Conservation (phyloP, 1,140 invertebrate genomes). For the Calliopsis andreniformis region DNA sequence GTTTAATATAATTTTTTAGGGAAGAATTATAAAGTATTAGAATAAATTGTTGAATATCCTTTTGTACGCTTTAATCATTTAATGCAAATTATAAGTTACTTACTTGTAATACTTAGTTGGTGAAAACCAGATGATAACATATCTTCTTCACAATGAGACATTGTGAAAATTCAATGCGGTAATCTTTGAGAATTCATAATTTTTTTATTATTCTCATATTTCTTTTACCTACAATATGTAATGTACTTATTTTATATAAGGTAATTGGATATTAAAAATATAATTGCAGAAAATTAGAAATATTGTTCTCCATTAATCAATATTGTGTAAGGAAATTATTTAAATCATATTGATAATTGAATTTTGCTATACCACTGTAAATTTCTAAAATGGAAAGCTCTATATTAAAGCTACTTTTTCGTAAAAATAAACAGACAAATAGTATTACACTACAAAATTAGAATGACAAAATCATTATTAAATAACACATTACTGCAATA, state of each 20-base stretch:
- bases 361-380: neutral
- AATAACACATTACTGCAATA: conserved; percentile 1
- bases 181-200: conserved; percentile 59
- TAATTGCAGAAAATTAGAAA: no score
- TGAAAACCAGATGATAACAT: conserved; percentile 83
- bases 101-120: conserved; percentile 86
- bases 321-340: no score
- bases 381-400: neutral
- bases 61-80: no score
- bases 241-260: no score
- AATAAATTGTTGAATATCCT: neutral
- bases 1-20: conserved; percentile 4
- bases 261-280: no score
- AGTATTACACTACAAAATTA: neutral
- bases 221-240: conserved; percentile 42
- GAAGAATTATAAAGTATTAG: neutral
- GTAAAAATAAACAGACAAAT: neutral
- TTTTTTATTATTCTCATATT: conserved; percentile 35
- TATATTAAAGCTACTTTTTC: neutral
- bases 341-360: neutral
- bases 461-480: neutral
- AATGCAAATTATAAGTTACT: conserved; percentile 50
- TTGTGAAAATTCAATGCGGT: conserved; percentile 65
- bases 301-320: no score
- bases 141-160: conserved; percentile 79